Percentiles rank a stretch among this genome's conserved stretches.
These are phyloP conservation scores for Akabosia matsudoensis DNA, from an alignment of 1,140 invertebrate genomes.

Conservation along the genomic window DNA sequence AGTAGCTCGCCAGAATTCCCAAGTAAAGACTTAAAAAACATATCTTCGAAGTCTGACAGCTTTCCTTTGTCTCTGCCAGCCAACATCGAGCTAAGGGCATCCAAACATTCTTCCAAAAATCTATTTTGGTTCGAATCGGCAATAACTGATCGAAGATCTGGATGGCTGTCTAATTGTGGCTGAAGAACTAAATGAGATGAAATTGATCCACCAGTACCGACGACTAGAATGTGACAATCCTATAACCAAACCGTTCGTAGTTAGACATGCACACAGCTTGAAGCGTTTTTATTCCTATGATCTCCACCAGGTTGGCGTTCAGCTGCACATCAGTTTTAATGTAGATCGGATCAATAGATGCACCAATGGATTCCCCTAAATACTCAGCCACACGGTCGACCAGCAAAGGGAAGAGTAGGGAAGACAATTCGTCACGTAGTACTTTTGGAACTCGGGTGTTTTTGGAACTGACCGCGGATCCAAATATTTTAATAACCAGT, in stretches of 20 bases:
- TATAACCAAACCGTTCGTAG: constrained; percentile 49
- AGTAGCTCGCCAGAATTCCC: constrained; percentile 31
- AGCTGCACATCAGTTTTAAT: constrained; percentile 33
- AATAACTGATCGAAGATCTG: constrained; percentile 29
- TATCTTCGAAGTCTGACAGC: constrained; percentile 25
- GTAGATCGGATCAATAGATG: constrained; percentile 29
- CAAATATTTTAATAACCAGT: constrained; percentile 33
- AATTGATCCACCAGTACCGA: constrained; percentile 73
- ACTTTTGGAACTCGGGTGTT: constrained; percentile 46
- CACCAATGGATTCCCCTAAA: constrained; percentile 34
- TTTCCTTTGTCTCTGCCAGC: background rate
- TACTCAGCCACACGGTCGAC: constrained; percentile 54
- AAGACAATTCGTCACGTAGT: constrained; percentile 55
- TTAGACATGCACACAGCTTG: constrained; percentile 25
- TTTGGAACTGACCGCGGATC: constrained; percentile 31
- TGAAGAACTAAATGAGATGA: constrained; percentile 87
- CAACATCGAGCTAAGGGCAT: constrained; percentile 26
- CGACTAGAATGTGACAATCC: constrained; percentile 91
- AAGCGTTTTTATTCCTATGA: constrained; percentile 30
- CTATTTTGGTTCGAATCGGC: constrained; percentile 22
- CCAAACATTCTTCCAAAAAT: constrained; percentile 38
- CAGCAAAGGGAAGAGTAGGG: constrained; percentile 67
- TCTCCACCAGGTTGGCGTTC: constrained; percentile 27
- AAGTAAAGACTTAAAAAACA: constrained; percentile 25
- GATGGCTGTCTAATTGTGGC: constrained; percentile 78